Conservation (phyloP, 2,888 invertebrate genomes). For the Pristionchus mayeri region DNA sequence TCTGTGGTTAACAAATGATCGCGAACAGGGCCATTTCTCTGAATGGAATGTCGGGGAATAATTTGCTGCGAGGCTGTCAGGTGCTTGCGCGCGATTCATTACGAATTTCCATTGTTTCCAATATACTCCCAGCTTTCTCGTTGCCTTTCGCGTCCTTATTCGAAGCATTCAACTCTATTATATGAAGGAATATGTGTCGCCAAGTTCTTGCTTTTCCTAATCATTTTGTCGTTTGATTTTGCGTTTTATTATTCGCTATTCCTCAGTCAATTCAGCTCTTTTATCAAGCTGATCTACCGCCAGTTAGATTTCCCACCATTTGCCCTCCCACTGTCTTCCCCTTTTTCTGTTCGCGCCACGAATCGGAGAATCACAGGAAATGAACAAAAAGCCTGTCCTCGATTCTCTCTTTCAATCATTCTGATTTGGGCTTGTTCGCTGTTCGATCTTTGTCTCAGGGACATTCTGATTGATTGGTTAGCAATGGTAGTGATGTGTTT, state of each 20-base stretch:
- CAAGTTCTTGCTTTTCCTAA: no score
- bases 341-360: conserved; percentile 43
- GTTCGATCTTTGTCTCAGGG: not conserved
- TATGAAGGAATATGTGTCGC: no score
- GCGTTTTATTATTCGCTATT: not conserved
- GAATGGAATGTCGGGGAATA: no score
- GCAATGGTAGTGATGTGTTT: no score
- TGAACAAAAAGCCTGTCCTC: conserved; percentile 25
- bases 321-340: not conserved
- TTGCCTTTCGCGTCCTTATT: not conserved
- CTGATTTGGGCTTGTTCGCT: not conserved
- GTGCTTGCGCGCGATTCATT: conserved; percentile 18
- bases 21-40: no score
- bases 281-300: conserved; percentile 18
- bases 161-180: no score
- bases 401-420: not conserved
- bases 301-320: conserved; percentile 1
- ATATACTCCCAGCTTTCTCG: not conserved
- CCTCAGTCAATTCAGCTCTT: not conserved
- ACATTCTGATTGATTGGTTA: not conserved
- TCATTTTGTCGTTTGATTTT: no score
- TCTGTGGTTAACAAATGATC: no score
- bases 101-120: not conserved
- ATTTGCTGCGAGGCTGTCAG: not conserved
- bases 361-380: conserved; percentile 41